Evolutionary conservation across 2,797 vertebrate species (phyloP), one percentile per base, ranked within the genome.

Genomic region (Onychomys torridus): DNA sequence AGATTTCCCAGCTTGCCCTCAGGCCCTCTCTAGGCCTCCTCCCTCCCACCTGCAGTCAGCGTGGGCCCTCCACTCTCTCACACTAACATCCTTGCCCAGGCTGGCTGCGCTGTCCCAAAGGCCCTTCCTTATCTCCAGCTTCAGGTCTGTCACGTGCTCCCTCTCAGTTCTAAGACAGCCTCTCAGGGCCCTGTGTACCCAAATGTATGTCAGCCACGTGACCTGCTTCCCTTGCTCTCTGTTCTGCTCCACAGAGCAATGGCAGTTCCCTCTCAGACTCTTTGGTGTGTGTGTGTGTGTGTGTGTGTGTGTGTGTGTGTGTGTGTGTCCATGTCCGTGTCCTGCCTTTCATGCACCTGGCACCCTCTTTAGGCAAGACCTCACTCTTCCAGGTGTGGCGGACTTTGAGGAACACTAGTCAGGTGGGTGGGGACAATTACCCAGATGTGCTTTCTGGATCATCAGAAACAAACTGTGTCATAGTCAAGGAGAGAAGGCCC

Each of bases 381-480:
- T 76, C 2, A 13, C 43, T 88, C 76, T 34, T 46, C 19, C 59
- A 4, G 34, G 37, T 6, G 14, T n/a, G 52, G 43, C 34, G 16
- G 78, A 63, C 29, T 81, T 71, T 63, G 55, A 88, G 87, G 7
- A 85, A 77, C 46, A 34, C 25, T 57, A 57, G 52, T 29, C 52
- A 40, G 40, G 16, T 65, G 77, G 43, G 40, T 34, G 13, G 61
- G 10, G n/a, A 40, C 27, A 73, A 82, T 13, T 85, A 77, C 67
- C 82, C 17, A 29, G 46, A 78, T 69, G 75, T 65, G 14, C 8
- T 49, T 52, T 29, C 46, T 43, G 61, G 29, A 46, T 55, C 87
- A 67, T 82, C 21, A 89, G 87, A 93, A 92, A 90, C 43, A 71
- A 77, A 57, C 43, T 34, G 90, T 57, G 77, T 75, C 25, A 46